phyloP scores from a whole-genome alignment of 2,888 invertebrate species.

The Leptopilina myrica region DNA sequence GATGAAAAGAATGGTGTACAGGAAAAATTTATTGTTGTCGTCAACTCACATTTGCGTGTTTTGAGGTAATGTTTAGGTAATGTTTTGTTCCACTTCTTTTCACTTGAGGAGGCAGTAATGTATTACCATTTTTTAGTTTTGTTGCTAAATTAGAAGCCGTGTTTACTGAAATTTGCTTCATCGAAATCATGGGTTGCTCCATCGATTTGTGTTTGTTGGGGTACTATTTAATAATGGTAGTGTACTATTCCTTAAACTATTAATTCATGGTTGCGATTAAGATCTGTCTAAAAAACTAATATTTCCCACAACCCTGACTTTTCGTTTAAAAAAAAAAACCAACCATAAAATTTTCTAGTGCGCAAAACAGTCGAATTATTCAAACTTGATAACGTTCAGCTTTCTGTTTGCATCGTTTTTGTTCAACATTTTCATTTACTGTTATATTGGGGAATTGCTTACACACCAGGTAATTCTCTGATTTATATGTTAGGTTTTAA shows the following conservation, averaged over 20 bases:
- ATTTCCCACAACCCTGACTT: no score
- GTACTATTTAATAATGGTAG: constrained; percentile 63
- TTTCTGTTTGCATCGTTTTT: constrained; percentile 40
- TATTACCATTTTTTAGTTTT: constrained; percentile 41
- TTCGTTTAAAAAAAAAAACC: no score
- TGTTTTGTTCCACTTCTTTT: no score
- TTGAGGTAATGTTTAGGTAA: constrained; percentile 20
- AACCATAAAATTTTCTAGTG: background rate
- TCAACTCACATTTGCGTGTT: constrained; percentile 41
- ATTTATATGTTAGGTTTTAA: background rate
- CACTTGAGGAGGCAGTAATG: no score
- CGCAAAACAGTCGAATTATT: background rate
- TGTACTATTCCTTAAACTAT: no score
- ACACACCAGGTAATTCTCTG: constrained; percentile 41
- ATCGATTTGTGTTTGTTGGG: constrained; percentile 71
- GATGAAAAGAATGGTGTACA: background rate
- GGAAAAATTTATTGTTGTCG: constrained; percentile 36
- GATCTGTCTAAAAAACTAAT: no score
- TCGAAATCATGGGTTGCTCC: constrained; percentile 70
- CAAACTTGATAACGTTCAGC: no score
- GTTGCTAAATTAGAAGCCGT: constrained; percentile 41
- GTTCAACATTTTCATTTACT: constrained; percentile 47
- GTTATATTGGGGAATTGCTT: constrained; percentile 46
- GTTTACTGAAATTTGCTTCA: constrained; percentile 55
- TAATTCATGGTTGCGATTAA: no score